Conservation (phyloP, 2,888 invertebrate species). For the Tiphia femorata region DNA sequence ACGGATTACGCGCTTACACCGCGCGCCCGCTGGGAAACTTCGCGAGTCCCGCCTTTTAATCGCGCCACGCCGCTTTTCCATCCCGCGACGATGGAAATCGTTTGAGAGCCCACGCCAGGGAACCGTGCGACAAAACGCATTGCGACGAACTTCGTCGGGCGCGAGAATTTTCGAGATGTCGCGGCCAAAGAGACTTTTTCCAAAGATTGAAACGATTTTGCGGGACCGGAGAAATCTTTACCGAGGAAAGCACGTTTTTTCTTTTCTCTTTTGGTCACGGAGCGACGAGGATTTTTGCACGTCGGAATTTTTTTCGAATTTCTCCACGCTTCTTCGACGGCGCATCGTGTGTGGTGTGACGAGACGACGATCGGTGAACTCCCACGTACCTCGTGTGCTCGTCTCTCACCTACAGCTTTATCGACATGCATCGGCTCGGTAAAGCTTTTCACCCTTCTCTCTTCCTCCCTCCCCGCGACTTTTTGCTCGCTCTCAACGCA, state of each 20-base stretch:
- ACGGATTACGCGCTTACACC: slow-evolving; percentile 32
- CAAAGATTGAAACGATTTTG: no score
- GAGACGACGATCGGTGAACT: no score
- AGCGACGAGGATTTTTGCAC: neutral
- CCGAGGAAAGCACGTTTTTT: neutral
- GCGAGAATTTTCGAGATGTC: no score
- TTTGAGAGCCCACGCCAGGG: no score
- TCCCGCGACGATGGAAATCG: no score
- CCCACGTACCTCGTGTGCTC: slow-evolving; percentile 1
- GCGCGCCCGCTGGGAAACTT: slow-evolving; percentile 16
- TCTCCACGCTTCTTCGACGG: neutral
- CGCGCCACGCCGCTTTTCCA: slow-evolving; percentile 16
- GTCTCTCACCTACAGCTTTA: slow-evolving; percentile 25
- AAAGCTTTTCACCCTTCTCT: slow-evolving; percentile 24
- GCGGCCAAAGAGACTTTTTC: no score
- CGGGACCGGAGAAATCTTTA: no score
- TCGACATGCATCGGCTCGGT: slow-evolving; percentile 36
- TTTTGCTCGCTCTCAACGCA: slow-evolving; percentile 42
- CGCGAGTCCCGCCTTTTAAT: slow-evolving; percentile 26
- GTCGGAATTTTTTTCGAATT: neutral
- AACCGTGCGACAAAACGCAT: no score
- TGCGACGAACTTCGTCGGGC: no score
- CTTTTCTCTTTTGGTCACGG: neutral
- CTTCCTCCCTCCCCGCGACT: slow-evolving; percentile 21
- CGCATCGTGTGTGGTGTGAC: no score